phyloP scores from a whole-genome alignment of 2,888 invertebrate genomes.

The Diadromus collaris region DNA sequence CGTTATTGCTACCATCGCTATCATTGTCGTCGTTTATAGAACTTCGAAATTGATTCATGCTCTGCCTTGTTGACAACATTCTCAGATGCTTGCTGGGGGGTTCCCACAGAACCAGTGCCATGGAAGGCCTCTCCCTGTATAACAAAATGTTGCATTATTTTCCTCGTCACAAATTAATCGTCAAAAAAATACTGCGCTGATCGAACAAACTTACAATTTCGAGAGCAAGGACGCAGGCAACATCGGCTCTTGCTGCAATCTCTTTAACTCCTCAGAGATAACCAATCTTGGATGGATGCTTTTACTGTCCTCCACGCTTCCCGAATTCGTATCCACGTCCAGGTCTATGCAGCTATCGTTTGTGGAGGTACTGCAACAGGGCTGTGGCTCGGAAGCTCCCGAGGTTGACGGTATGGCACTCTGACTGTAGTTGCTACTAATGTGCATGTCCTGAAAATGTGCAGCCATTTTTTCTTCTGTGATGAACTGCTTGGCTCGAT shows the following conservation, averaged over 20 bases:
- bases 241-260: conserved; percentile 84
- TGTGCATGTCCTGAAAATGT: conserved; percentile 88
- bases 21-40: conserved; percentile 61
- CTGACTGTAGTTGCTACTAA: conserved; percentile 79
- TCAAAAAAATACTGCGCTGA: neutral
- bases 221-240: conserved; percentile 85
- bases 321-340: conserved; percentile 62
- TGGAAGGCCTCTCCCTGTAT: conserved; percentile 86
- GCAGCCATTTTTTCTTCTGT: conserved; percentile 93
- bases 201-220: conserved; percentile 73
- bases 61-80: conserved; percentile 67
- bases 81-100: conserved; percentile 84
- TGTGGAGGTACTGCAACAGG: conserved; percentile 51
- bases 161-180: conserved; percentile 22
- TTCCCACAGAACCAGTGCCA: conserved; percentile 91
- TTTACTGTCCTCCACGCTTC: conserved; percentile 60
- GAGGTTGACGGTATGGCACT: conserved; percentile 68
- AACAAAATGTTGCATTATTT: conserved; percentile 68
- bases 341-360: conserved; percentile 67
- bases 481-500: conserved; percentile 86
- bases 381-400: conserved; percentile 57
- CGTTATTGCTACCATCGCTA: conserved; percentile 61
- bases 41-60: conserved; percentile 65
- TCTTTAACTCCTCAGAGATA: conserved; percentile 88
- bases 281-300: conserved; percentile 79